These are phyloP conservation scores for Dendrophyllia cribrosa DNA, from an alignment of 64 coral and sea anemone species.

Conservation along the genomic window DNA sequence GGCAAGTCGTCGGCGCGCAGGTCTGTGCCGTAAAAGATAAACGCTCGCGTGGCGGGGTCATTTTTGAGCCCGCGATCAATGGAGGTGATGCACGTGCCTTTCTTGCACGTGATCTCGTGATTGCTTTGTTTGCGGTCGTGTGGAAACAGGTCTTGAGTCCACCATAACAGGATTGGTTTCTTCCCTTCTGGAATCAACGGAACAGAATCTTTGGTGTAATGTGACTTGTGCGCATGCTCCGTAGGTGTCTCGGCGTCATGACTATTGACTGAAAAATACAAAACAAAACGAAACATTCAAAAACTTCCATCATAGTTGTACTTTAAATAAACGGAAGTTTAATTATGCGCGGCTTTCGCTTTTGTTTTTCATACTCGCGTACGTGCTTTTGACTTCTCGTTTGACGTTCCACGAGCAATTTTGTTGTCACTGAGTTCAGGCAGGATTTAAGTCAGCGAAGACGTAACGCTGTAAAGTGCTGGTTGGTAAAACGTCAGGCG, in stretches of 20 bases:
- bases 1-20: slow-evolving; percentile 91
- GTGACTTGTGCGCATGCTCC: background rate
- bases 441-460: too few species aligned
- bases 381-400: too few species aligned
- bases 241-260: background rate
- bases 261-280: background rate
- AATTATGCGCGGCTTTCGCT: too few species aligned
- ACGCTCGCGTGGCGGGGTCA: slow-evolving; percentile 78
- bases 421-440: too few species aligned
- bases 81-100: slow-evolving; percentile 82
- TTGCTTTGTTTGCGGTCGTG: slow-evolving; percentile 57
- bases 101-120: slow-evolving; percentile 79
- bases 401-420: too few species aligned
- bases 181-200: slow-evolving; percentile 75
- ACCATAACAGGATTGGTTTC: slow-evolving; percentile 93
- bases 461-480: too few species aligned
- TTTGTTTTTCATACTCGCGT: too few species aligned
- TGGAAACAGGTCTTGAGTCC: slow-evolving; percentile 91
- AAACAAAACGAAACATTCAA: background rate
- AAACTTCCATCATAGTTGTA: background rate
- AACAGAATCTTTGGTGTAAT: slow-evolving; percentile 10
- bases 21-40: slow-evolving; percentile 97
- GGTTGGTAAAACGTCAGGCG: too few species aligned
- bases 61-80: slow-evolving; percentile 72
- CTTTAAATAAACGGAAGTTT: background rate